Evolutionary conservation across 2,113 vertebrate genomes (phyloP).

Genomic region (Nesogale talazaci): DNA sequence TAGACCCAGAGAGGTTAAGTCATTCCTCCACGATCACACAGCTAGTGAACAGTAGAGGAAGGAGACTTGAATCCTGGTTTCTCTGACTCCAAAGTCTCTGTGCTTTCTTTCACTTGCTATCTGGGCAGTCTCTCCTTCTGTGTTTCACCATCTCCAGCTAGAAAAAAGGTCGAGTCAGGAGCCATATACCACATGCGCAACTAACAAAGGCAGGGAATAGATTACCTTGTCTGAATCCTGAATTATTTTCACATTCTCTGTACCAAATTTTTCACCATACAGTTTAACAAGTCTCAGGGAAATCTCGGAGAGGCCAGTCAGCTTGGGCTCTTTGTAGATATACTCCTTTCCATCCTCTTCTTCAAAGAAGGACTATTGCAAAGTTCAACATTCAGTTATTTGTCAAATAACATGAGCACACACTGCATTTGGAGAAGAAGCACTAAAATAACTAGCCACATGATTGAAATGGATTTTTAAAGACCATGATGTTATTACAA

Average conservation of each 20-base stretch:
- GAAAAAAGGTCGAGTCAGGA: background rate
- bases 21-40: background rate
- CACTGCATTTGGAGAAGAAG: background rate
- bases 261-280: conserved; percentile 97
- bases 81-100: background rate
- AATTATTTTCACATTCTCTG: conserved; percentile 95
- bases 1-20: conserved; percentile 21
- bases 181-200: background rate
- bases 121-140: conserved; percentile 10
- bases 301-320: conserved; percentile 96
- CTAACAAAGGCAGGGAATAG: background rate
- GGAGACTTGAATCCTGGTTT: conserved; percentile 1
- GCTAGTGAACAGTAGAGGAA: background rate
- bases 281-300: conserved; percentile 94
- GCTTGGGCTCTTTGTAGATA: conserved; percentile 98
- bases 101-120: background rate
- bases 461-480: conserved; percentile 39
- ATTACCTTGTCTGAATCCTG: conserved; percentile 98
- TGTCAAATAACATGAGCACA: background rate
- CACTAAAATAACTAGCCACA: background rate
- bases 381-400: conserved; percentile 50
- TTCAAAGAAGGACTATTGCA: conserved; percentile 94
- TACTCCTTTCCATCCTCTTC: conserved; percentile 98
- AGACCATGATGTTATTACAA: background rate
- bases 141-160: background rate